These are phyloP conservation scores for Neotoxoptera formosana DNA, from an alignment of 1,140 invertebrate genomes.

Conservation along the genomic window DNA sequence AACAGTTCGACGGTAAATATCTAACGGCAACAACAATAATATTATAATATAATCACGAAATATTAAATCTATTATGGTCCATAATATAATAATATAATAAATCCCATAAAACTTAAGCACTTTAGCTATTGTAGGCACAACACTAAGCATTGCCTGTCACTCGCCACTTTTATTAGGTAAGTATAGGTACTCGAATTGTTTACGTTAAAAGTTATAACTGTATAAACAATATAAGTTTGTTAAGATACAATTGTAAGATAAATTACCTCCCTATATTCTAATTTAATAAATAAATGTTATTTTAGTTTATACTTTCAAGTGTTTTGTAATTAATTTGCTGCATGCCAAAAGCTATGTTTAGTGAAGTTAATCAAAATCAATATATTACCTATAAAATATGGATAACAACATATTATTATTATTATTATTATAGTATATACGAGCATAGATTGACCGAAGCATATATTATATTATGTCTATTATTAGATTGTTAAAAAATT, in stretches of 20 bases:
- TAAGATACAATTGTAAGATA: not conserved
- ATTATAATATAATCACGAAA: not conserved
- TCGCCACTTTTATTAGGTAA: not conserved
- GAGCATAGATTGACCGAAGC: too few species aligned
- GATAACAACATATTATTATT: too few species aligned
- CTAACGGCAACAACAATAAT: not conserved
- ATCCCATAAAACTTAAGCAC: not conserved
- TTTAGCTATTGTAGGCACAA: not conserved
- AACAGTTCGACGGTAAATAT: not conserved
- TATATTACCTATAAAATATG: too few species aligned
- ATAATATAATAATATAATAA: not conserved
- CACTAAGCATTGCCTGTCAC: not conserved
- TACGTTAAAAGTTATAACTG: not conserved
- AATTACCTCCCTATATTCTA: not conserved
- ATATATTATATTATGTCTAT: not conserved
- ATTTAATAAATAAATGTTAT: not conserved
- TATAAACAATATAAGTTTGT: not conserved
- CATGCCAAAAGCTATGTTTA: not conserved
- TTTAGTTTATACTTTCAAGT: not conserved
- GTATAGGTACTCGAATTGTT: not conserved
- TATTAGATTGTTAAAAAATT: not conserved
- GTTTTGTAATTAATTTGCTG: not conserved
- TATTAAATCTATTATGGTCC: not conserved
- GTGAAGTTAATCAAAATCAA: not conserved
- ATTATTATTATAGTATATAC: too few species aligned